Conservation (phyloP, 2,888 invertebrate species). For the Ypsolopha scabrella region DNA sequence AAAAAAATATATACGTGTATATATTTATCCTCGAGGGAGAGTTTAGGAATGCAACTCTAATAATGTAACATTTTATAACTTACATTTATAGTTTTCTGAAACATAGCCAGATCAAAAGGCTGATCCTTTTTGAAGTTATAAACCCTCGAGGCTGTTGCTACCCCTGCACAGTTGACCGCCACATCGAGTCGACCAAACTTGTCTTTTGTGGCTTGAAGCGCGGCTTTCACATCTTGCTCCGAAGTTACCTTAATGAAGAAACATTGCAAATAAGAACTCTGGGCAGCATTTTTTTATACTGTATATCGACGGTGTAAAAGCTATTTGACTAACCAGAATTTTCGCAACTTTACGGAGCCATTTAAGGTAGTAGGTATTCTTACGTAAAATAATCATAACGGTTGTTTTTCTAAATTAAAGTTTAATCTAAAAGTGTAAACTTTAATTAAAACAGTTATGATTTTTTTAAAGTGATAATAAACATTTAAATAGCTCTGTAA, state of each 20-base stretch:
- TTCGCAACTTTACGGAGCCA: too few relatives aligned
- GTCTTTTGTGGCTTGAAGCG: slow-evolving; percentile 78
- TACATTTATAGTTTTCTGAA: slow-evolving; percentile 80
- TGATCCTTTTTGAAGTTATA: slow-evolving; percentile 91
- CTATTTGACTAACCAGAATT: neutral
- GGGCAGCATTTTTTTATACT: neutral
- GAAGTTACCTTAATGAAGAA: slow-evolving; percentile 76
- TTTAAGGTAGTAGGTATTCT: too few relatives aligned
- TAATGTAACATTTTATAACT: slow-evolving; percentile 10
- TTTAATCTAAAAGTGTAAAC: neutral
- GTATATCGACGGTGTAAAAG: neutral
- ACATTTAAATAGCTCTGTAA: too few relatives aligned
- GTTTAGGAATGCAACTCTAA: too few relatives aligned
- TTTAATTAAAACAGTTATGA: too few relatives aligned
- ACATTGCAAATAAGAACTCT: neutral
- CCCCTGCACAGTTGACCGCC: slow-evolving; percentile 96
- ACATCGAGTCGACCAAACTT: slow-evolving; percentile 91
- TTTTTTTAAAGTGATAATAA: too few relatives aligned
- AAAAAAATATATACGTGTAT: too few relatives aligned
- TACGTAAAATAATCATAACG: too few relatives aligned
- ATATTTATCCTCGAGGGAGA: too few relatives aligned
- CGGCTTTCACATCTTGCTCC: slow-evolving; percentile 81
- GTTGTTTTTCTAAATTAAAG: neutral
- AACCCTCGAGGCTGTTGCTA: slow-evolving; percentile 87
- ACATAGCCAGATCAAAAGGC: slow-evolving; percentile 82